A percentile compares a stretch with the other conserved stretches of the same genome.
Evolutionary conservation across 2,888 invertebrate species (phyloP).

Genomic region (Meganola albula): DNA sequence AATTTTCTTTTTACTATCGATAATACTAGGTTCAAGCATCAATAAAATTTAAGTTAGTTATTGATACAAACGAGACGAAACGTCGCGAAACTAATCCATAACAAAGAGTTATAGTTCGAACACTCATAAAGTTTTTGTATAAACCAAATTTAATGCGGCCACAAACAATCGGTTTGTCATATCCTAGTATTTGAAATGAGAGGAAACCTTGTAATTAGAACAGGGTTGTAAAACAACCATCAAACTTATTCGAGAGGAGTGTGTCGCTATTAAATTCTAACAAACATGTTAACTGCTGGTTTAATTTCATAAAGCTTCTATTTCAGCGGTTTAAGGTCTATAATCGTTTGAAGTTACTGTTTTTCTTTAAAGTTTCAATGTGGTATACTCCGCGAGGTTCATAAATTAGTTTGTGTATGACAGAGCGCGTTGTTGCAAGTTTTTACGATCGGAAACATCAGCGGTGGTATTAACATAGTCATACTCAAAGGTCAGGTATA

Average conservation of each 20-base stretch:
- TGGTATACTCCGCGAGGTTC: conserved; percentile 44
- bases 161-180: conserved; percentile 57
- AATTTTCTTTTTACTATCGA: too few species aligned
- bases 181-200: conserved; percentile 54
- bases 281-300: conserved; percentile 20
- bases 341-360: conserved; percentile 13
- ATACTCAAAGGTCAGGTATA: conserved; percentile 31
- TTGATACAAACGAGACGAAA: conserved; percentile 28
- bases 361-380: conserved; percentile 20
- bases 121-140: conserved; percentile 57
- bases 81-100: conserved; percentile 46
- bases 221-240: conserved; percentile 72
- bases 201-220: conserved; percentile 72
- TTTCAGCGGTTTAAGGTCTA: conserved; percentile 23
- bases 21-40: too few species aligned
- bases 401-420: conserved; percentile 71
- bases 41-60: too few species aligned
- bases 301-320: not conserved
- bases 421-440: conserved; percentile 65
- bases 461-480: conserved; percentile 47
- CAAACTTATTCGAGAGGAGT: conserved; percentile 62
- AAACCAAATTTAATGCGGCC: conserved; percentile 44
- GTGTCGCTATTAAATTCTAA: conserved; percentile 47
- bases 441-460: conserved; percentile 57
- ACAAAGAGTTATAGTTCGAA: conserved; percentile 59